phyloP scores from a whole-genome alignment of 1,140 invertebrate genomes.

The Phthorimaea operculella region DNA sequence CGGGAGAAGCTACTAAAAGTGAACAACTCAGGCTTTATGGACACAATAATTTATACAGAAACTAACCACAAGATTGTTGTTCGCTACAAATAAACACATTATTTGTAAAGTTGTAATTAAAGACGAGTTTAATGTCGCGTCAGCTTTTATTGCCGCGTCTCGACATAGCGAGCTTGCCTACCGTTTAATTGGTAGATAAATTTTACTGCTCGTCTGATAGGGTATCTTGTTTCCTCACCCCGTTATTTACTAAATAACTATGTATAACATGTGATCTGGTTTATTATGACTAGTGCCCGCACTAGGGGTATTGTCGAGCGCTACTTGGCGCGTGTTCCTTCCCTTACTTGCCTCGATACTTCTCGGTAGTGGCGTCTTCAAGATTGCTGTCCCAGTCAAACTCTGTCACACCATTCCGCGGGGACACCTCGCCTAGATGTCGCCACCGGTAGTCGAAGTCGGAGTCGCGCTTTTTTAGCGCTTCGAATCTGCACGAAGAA shows the following conservation, averaged over 20 bases:
- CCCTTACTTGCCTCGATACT: conserved; percentile 53
- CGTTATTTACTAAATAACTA: neutral
- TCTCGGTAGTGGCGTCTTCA: conserved; percentile 73
- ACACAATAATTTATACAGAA: neutral
- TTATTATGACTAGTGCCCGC: conserved; percentile 1
- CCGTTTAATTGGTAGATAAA: conserved; percentile 1
- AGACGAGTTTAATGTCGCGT: neutral
- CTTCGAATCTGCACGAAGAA: conserved; percentile 73
- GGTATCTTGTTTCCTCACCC: neutral
- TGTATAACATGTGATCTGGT: neutral
- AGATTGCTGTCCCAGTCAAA: conserved; percentile 89
- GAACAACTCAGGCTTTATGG: neutral
- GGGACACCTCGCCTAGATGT: conserved; percentile 80
- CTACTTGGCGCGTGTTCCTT: neutral
- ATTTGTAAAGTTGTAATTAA: conserved; percentile 13
- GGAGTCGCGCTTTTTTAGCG: conserved; percentile 79
- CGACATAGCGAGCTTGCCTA: neutral
- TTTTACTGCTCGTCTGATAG: neutral
- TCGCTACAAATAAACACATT: conserved; percentile 1
- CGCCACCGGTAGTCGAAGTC: conserved; percentile 84
- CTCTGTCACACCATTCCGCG: conserved; percentile 77
- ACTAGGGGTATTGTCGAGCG: neutral
- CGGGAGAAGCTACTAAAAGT: neutral
- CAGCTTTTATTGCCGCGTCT: neutral
- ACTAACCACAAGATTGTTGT: neutral